These are phyloP conservation scores for Cryptotermes secundus DNA, from an alignment of 1,140 invertebrate genomes.

Conservation along the genomic window DNA sequence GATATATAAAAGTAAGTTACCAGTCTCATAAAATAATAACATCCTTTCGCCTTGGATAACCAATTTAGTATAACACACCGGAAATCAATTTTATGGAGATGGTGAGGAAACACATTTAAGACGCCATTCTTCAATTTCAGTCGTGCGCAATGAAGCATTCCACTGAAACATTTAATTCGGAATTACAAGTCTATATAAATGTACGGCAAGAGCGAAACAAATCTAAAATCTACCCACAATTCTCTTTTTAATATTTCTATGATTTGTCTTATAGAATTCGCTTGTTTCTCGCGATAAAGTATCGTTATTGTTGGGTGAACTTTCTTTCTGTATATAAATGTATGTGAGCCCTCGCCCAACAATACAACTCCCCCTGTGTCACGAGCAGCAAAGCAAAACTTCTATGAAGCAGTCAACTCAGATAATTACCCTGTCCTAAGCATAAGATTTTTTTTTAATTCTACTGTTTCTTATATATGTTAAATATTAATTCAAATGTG, in stretches of 20 bases:
- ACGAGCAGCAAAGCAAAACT: not conserved
- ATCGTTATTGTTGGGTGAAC: not conserved
- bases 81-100: not conserved
- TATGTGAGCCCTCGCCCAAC: not conserved
- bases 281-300: not conserved
- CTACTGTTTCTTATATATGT: not conserved
- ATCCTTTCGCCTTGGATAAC: not conserved
- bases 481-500: not conserved
- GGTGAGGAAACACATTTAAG: not conserved
- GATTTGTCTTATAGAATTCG: constrained; percentile 1
- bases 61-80: not conserved
- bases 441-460: not conserved
- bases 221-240: not conserved
- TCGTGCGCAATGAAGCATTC: not conserved
- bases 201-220: not conserved
- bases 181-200: not conserved
- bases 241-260: not conserved
- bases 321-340: not conserved
- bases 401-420: not conserved
- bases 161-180: not conserved
- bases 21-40: not conserved
- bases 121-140: not conserved
- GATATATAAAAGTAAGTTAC: not conserved
- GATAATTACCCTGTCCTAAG: not conserved
- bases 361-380: not conserved